Percentiles rank a stretch among this genome's conserved stretches.
These are phyloP conservation scores for Petrolisthes cinctipes DNA, from an alignment of 2,888 invertebrate genomes.

Conservation along the genomic window DNA sequence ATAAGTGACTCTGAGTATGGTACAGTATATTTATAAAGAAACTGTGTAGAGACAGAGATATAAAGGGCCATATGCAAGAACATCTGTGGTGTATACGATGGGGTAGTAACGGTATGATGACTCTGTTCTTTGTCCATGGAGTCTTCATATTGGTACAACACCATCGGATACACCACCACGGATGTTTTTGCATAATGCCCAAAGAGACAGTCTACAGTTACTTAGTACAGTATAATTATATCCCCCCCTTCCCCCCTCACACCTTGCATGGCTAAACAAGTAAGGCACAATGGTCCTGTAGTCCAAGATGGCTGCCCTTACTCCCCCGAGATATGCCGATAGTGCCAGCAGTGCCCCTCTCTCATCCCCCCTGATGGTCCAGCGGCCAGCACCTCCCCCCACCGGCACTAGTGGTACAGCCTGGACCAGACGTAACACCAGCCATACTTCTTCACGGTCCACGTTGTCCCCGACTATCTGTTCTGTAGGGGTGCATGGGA, in stretches of 20 bases:
- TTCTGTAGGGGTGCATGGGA: constrained; percentile 12
- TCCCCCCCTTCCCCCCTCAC: neutral
- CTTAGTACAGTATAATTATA: too few relatives aligned
- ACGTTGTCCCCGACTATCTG: constrained; percentile 46
- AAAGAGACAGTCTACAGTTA: too few relatives aligned
- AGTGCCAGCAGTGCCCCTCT: constrained; percentile 47
- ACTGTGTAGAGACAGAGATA: too few relatives aligned
- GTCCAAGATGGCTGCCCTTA: constrained; percentile 47
- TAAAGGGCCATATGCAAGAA: too few relatives aligned
- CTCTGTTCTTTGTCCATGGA: too few relatives aligned
- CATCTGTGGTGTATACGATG: too few relatives aligned
- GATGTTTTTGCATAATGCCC: too few relatives aligned
- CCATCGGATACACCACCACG: too few relatives aligned
- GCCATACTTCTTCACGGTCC: constrained; percentile 51
- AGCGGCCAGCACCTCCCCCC: constrained; percentile 15
- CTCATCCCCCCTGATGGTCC: constrained; percentile 39
- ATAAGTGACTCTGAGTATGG: too few relatives aligned
- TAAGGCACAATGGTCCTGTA: constrained; percentile 48
- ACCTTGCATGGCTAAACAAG: constrained; percentile 58
- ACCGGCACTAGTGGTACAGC: constrained; percentile 37
- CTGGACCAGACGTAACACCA: constrained; percentile 50
- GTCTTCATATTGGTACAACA: too few relatives aligned
- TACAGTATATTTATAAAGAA: too few relatives aligned
- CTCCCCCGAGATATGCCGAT: constrained; percentile 58
- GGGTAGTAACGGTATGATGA: too few relatives aligned